Evolutionary conservation across 1,140 invertebrate species (phyloP).

Genomic region (Delia radicum): DNA sequence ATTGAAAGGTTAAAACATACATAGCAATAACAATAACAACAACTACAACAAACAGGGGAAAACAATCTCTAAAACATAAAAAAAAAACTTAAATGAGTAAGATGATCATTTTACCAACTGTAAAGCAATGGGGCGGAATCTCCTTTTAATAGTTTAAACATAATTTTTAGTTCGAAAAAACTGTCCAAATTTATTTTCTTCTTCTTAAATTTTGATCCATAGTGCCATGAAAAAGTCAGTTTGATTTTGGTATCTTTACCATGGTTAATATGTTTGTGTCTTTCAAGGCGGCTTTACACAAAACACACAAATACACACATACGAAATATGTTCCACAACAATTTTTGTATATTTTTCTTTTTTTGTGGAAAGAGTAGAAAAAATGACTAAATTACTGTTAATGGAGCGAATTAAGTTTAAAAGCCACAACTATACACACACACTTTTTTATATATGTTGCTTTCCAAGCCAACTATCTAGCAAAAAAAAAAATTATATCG

Average conservation of each 20-base stretch:
- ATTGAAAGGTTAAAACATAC: constrained; percentile 40
- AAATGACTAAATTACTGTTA: constrained; percentile 54
- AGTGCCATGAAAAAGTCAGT: not conserved
- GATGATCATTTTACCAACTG: not conserved
- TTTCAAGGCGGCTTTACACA: not conserved
- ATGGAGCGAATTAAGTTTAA: constrained; percentile 42
- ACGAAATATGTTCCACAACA: not conserved
- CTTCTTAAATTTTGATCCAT: not conserved
- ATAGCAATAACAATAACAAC: no score
- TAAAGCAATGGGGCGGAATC: not conserved
- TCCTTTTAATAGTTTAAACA: not conserved
- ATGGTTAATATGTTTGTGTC: not conserved
- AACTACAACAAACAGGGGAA: no score
- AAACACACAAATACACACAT: not conserved
- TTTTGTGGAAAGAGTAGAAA: not conserved
- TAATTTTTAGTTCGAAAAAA: not conserved
- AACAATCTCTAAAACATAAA: not conserved
- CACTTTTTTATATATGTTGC: no score
- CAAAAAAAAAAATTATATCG: no score
- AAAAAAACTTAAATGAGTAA: not conserved
- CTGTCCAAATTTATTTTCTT: no score
- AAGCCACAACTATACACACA: constrained; percentile 34
- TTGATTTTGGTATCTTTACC: not conserved
- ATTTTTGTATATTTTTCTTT: not conserved
- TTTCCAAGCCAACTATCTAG: no score